Conservation (phyloP, 1,140 invertebrate genomes). For the Asbolus verrucosus region DNA sequence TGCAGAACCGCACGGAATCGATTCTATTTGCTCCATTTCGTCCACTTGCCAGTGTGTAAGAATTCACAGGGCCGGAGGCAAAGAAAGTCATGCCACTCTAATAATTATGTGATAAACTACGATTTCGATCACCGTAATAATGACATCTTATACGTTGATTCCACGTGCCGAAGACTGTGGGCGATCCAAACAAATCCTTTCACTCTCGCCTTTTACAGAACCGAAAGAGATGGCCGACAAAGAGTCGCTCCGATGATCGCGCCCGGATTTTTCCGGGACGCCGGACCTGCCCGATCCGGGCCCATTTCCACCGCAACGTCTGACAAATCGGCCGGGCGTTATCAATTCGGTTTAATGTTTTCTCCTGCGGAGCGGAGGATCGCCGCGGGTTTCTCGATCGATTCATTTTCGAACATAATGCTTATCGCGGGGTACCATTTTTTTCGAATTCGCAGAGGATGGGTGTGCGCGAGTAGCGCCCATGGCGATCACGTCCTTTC, state of each 20-base stretch:
- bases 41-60: constrained; percentile 28
- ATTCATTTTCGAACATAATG: no score
- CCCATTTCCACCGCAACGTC: no score
- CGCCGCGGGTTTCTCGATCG: no score
- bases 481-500: constrained; percentile 27
- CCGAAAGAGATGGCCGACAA: constrained; percentile 46
- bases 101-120: constrained; percentile 58
- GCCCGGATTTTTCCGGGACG: constrained; percentile 33
- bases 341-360: no score
- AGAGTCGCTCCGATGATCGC: not conserved
- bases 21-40: constrained; percentile 45
- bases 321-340: no score
- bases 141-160: constrained; percentile 54
- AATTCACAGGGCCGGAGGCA: constrained; percentile 48
- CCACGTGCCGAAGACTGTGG: constrained; percentile 55
- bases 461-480: constrained; percentile 29
- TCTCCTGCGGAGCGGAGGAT: no score
- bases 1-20: constrained; percentile 18
- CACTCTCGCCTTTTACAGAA: constrained; percentile 50
- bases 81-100: constrained; percentile 57
- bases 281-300: no score
- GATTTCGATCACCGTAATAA: constrained; percentile 56
- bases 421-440: not conserved
- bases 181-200: constrained; percentile 52
- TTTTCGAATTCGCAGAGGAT: constrained; percentile 9